phyloP scores from a whole-genome alignment of 2,113 vertebrate species.

The zebrafish (Danio rerio) region GRCz12tu NC_133198.1:11158501-11159000 shows the following conservation, averaged over 20 bases:
- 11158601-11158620: slow-evolving; percentile 22
- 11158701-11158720: slow-evolving; percentile 26
- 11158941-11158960: slow-evolving; percentile 86
- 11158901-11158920: slow-evolving; percentile 88
- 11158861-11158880: slow-evolving; percentile 87
- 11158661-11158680: slow-evolving; percentile 11
- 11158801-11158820: slow-evolving; percentile 91
- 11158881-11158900: slow-evolving; percentile 88
- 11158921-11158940: slow-evolving; percentile 89
- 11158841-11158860: slow-evolving; percentile 86
- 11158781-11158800: slow-evolving; percentile 41
- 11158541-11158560: neutral
- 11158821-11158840: slow-evolving; percentile 93
- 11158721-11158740: slow-evolving; percentile 28
- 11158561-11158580: neutral
- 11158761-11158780: slow-evolving; percentile 23
- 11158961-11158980: slow-evolving; percentile 75
- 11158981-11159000: slow-evolving; percentile 49
- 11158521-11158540: slow-evolving; percentile 29
- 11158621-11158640: neutral
- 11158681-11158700: slow-evolving; percentile 20
- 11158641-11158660: slow-evolving; percentile 20
- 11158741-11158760: slow-evolving; percentile 25
- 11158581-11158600: neutral
- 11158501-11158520: slow-evolving; percentile 1